phyloP scores from a whole-genome alignment of 2,113 vertebrate genomes.

The Peromyscus polionotus region DNA sequence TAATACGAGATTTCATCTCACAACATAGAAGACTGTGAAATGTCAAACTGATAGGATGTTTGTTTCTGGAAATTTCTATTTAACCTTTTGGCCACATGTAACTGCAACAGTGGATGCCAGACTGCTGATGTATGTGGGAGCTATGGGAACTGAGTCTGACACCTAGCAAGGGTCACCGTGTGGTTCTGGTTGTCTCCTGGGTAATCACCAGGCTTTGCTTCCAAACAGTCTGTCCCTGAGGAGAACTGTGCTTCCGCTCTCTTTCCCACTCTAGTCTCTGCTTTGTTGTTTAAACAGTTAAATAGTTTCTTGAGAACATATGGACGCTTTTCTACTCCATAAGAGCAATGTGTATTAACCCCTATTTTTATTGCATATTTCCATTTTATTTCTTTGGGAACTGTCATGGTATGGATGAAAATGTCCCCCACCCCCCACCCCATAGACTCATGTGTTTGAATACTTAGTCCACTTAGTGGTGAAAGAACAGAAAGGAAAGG shows the following conservation, averaged over 20 bases:
- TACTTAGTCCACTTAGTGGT: not conserved
- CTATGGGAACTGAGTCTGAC: not conserved
- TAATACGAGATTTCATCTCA: not conserved
- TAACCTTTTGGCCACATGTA: not conserved
- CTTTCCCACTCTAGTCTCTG: not conserved
- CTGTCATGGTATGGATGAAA: not conserved
- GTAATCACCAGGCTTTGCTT: slow-evolving; percentile 6
- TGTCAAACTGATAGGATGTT: not conserved
- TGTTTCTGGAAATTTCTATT: not conserved
- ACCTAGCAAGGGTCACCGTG: not conserved
- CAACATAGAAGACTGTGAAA: not conserved
- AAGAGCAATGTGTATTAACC: not conserved
- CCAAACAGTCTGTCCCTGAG: not conserved
- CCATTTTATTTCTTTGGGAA: not conserved
- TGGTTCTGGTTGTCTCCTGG: not conserved
- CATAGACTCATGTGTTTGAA: not conserved
- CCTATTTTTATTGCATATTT: not conserved
- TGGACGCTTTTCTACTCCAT: not conserved
- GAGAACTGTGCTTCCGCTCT: not conserved
- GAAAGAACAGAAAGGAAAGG: not conserved
- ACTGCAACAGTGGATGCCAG: not conserved
- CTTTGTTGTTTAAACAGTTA: not conserved
- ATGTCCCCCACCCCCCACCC: no score
- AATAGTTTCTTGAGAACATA: not conserved
- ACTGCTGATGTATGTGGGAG: not conserved